These are phyloP conservation scores for Corythornis vintsioides DNA, from an alignment of 2,113 vertebrate species.

Conservation along the genomic window DNA sequence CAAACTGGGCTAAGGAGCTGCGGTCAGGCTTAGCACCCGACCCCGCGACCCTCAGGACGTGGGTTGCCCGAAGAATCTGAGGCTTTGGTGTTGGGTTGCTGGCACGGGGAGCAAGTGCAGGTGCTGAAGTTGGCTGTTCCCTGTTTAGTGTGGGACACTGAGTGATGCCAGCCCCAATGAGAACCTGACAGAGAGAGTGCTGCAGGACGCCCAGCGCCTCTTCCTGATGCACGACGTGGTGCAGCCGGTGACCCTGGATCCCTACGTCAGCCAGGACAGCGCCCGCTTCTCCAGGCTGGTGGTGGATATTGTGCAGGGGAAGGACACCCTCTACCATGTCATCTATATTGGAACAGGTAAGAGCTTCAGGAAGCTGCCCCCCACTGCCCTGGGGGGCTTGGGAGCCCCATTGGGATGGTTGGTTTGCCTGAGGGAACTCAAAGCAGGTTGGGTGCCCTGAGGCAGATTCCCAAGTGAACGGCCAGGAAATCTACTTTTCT, in stretches of 20 bases:
- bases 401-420: not conserved
- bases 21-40: not conserved
- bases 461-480: not conserved
- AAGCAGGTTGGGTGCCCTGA: not conserved
- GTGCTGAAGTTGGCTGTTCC: not conserved
- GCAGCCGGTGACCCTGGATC: constrained; percentile 91
- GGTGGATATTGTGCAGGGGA: constrained; percentile 96
- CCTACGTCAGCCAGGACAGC: constrained; percentile 92
- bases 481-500: not conserved
- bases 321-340: constrained; percentile 93
- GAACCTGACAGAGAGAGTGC: constrained; percentile 93
- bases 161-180: constrained; percentile 88
- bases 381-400: not conserved
- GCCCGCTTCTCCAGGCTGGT: constrained; percentile 93
- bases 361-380: not conserved
- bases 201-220: constrained; percentile 94
- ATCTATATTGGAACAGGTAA: constrained; percentile 97
- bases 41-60: not conserved
- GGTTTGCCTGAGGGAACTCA: constrained; percentile 21
- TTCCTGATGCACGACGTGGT: constrained; percentile 98
- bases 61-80: not conserved
- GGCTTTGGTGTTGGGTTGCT: not conserved
- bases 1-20: not conserved
- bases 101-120: not conserved
- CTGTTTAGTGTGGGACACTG: constrained; percentile 87